Evolutionary conservation across 2,888 invertebrate species (phyloP).

Genomic region (Tetragnatha montana): DNA sequence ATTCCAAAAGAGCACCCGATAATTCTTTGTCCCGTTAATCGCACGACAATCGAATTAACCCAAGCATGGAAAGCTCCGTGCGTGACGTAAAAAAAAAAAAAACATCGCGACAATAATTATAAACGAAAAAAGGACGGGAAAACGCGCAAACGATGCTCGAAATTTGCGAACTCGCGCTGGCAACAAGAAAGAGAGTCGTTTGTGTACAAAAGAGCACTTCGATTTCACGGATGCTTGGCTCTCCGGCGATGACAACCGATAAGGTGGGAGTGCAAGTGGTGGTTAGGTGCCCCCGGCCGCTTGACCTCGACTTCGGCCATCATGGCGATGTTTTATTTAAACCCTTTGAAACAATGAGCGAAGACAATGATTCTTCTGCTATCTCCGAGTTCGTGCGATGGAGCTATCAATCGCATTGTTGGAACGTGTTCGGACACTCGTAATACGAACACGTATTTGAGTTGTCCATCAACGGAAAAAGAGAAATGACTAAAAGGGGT

Average conservation of each 20-base stretch:
- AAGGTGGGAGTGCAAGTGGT: neutral
- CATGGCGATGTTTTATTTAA: constrained; percentile 11
- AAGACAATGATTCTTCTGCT: neutral
- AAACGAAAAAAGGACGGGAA: constrained; percentile 32
- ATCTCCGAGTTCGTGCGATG: neutral
- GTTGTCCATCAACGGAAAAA: too few species aligned
- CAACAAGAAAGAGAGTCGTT: constrained; percentile 19
- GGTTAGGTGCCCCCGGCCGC: neutral
- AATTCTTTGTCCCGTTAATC: constrained; percentile 43
- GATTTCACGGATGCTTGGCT: constrained; percentile 59
- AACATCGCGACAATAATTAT: constrained; percentile 53
- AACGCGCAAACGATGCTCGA: neutral
- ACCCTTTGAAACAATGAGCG: constrained; percentile 33
- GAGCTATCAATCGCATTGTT: neutral
- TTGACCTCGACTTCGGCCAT: constrained; percentile 37
- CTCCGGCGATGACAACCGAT: neutral
- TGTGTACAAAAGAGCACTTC: neutral
- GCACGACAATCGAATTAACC: constrained; percentile 30
- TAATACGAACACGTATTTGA: neutral
- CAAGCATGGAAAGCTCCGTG: constrained; percentile 43
- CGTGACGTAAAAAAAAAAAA: constrained; percentile 58
- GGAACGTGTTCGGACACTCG: neutral
- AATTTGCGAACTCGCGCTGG: constrained; percentile 27
- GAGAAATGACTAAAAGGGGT: too few species aligned
- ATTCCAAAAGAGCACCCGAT: neutral